Percentiles rank a stretch among this genome's conserved stretches.
Evolutionary conservation across 1,140 invertebrate species (phyloP).

Genomic region (Cydia strobilella): DNA sequence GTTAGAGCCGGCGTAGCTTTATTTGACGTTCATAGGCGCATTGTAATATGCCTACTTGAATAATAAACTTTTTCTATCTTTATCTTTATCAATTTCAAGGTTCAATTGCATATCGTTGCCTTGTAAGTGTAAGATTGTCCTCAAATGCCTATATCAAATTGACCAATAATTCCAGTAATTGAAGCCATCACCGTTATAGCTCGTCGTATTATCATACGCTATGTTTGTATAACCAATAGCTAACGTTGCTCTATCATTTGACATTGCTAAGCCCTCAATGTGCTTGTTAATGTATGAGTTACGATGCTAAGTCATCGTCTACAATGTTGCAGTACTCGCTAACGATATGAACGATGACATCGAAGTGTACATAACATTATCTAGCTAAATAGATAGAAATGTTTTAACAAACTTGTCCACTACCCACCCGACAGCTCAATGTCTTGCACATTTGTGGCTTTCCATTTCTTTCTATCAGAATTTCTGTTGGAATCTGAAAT

Average conservation of each 20-base stretch:
- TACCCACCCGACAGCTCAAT: no score
- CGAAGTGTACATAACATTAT: not conserved
- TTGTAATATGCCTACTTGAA: no score
- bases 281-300: conserved; percentile 11
- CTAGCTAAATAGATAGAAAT: not conserved
- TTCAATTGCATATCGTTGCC: no score
- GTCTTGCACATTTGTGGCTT: no score
- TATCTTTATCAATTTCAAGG: no score
- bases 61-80: no score
- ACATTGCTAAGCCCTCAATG: conserved; percentile 24
- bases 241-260: not conserved
- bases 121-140: no score
- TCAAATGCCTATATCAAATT: not conserved
- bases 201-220: not conserved
- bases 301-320: conserved; percentile 1
- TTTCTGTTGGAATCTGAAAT: no score
- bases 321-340: not conserved
- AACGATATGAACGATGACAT: not conserved
- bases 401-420: no score
- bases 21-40: no score
- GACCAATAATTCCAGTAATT: not conserved
- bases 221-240: not conserved
- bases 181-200: not conserved
- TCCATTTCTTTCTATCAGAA: no score
- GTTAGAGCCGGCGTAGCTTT: no score